Conservation (phyloP, 2,888 invertebrate genomes). For the Itoplectis maculator region DNA sequence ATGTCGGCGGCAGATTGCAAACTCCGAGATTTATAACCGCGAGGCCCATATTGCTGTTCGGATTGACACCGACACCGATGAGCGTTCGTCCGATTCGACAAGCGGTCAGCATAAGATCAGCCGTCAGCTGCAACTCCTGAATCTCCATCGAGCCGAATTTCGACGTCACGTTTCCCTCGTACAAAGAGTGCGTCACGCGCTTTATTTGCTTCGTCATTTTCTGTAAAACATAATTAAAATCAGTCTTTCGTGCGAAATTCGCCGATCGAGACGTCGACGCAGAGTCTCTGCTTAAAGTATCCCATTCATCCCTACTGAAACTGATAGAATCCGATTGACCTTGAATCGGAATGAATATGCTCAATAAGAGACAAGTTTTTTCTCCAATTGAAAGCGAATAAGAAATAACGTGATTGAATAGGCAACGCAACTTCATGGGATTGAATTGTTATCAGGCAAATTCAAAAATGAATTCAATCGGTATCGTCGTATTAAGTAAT, state of each 20-base stretch:
- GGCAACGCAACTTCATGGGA: too few relatives aligned
- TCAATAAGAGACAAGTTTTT: too few relatives aligned
- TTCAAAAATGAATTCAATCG: too few relatives aligned
- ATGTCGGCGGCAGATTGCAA: slow-evolving; percentile 87
- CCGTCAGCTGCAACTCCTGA: slow-evolving; percentile 87
- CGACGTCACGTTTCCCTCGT: slow-evolving; percentile 83
- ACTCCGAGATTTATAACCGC: slow-evolving; percentile 87
- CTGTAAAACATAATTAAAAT: slow-evolving; percentile 78
- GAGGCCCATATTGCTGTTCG: slow-evolving; percentile 86
- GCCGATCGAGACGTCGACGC: too few relatives aligned
- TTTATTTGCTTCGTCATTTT: slow-evolving; percentile 86
- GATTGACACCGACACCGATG: slow-evolving; percentile 86
- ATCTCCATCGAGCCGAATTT: slow-evolving; percentile 84
- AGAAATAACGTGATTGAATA: too few relatives aligned
- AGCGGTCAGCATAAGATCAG: slow-evolving; percentile 87
- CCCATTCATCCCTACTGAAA: too few relatives aligned
- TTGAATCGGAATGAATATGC: too few relatives aligned
- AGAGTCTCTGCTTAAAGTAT: too few relatives aligned
- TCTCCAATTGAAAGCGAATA: too few relatives aligned
- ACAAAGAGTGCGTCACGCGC: slow-evolving; percentile 85
- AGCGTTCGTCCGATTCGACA: slow-evolving; percentile 86
- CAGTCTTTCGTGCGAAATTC: slow-evolving; percentile 1
- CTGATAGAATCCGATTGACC: too few relatives aligned
- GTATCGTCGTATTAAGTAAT: too few relatives aligned
- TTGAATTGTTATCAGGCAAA: too few relatives aligned